phyloP scores from a whole-genome alignment of 2,888 invertebrate species.

The Hirudinaria manillensis region DNA sequence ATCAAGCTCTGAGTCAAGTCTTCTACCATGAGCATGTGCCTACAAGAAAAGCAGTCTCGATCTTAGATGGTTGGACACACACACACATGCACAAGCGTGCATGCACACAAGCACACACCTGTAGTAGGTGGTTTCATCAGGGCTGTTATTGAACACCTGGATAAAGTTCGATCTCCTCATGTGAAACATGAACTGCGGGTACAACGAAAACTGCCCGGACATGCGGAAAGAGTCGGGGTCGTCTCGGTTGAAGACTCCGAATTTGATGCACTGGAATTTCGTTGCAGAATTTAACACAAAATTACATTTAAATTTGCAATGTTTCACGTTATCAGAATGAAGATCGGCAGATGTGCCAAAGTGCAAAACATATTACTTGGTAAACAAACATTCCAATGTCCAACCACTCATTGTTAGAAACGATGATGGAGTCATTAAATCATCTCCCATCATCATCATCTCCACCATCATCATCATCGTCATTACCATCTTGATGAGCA shows the following conservation, averaged over 20 bases:
- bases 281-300: constrained; percentile 26
- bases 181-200: constrained; percentile 99
- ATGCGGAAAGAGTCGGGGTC: constrained; percentile 92
- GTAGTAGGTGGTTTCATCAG: constrained; percentile 98
- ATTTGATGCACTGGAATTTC: constrained; percentile 83
- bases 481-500: constrained; percentile 79
- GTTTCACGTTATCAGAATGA: too few species aligned
- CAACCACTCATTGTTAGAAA: too few species aligned
- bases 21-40: constrained; percentile 94
- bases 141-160: constrained; percentile 98
- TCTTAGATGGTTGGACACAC: not conserved
- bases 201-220: constrained; percentile 91
- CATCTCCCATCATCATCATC: not conserved
- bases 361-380: too few species aligned
- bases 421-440: too few species aligned
- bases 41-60: constrained; percentile 47
- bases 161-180: constrained; percentile 93
- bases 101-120: constrained; percentile 58
- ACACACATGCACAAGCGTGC: constrained; percentile 46
- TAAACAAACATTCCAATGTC: too few species aligned
- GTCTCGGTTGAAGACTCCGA: constrained; percentile 95
- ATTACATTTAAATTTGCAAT: too few species aligned
- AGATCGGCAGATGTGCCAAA: too few species aligned
- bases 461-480: not conserved
- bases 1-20: constrained; percentile 93